These are phyloP conservation scores for Hypolimnas misippus DNA, from an alignment of 2,888 invertebrate species.

Conservation along the genomic window DNA sequence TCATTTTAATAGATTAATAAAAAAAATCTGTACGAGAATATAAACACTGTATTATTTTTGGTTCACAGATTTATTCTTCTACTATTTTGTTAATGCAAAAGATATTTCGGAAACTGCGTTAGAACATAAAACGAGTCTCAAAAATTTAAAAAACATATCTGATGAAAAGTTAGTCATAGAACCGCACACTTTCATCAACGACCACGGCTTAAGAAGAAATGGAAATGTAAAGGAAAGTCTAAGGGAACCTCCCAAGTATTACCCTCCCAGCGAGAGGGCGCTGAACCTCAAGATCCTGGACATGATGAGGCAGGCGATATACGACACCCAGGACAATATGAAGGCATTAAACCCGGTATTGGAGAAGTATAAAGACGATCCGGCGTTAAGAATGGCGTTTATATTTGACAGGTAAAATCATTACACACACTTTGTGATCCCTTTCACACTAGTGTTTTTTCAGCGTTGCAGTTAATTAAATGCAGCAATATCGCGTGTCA, in stretches of 20 bases:
- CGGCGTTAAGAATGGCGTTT: conserved; percentile 46
- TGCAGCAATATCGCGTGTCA: no score
- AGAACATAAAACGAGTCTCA: neutral
- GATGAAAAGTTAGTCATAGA: conserved; percentile 29
- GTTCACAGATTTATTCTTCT: neutral
- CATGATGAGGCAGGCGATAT: conserved; percentile 52
- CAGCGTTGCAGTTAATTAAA: no score
- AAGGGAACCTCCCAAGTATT: neutral
- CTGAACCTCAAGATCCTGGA: conserved; percentile 41
- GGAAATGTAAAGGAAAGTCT: neutral
- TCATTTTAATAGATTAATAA: no score
- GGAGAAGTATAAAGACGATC: conserved; percentile 35
- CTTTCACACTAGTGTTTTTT: no score
- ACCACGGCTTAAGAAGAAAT: conserved; percentile 25
- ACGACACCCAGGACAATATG: conserved; percentile 49
- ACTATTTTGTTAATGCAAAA: neutral
- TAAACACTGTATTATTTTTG: neutral
- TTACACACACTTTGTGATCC: no score
- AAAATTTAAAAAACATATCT: conserved; percentile 29
- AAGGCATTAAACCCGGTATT: conserved; percentile 39
- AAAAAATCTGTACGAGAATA: no score
- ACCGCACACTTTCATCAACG: conserved; percentile 34
- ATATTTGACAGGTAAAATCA: conserved; percentile 38
- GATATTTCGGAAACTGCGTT: neutral
- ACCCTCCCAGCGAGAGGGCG: conserved; percentile 16